Percentiles rank a stretch among this genome's conserved stretches.
These are phyloP conservation scores for Bradypus variegatus DNA, from an alignment of 2,797 vertebrate species.

Conservation along the genomic window DNA sequence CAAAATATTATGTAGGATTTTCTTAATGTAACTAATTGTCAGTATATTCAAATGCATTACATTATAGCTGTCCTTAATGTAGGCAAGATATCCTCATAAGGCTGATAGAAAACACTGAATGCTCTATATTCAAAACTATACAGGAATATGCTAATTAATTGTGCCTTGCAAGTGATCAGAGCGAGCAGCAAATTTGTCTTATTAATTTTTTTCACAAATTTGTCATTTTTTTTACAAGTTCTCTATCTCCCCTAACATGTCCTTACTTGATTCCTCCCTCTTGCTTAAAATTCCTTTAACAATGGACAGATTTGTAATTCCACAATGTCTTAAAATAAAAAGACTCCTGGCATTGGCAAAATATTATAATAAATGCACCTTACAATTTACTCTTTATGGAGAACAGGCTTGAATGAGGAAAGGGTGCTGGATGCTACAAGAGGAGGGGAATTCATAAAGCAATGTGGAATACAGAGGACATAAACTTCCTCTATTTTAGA, in stretches of 20 bases:
- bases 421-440: neutral
- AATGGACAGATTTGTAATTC: neutral
- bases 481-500: neutral
- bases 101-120: neutral
- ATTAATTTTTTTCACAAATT: too few relatives aligned
- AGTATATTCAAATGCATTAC: neutral
- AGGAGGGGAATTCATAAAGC: neutral
- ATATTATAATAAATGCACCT: neutral
- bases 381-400: neutral
- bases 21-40: neutral
- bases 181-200: neutral
- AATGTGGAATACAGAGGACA: too few relatives aligned
- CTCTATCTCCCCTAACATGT: neutral
- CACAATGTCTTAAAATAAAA: constrained; percentile 2
- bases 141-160: rapidly evolving
- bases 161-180: neutral
- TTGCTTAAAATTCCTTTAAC: neutral
- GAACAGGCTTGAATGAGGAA: neutral
- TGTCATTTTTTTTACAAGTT: neutral
- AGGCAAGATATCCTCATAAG: neutral
- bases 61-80: neutral
- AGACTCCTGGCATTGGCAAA: neutral
- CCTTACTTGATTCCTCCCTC: neutral
- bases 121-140: neutral
- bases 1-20: neutral